phyloP scores from a whole-genome alignment of 2,888 invertebrate genomes.

The Helobdella robusta region DNA sequence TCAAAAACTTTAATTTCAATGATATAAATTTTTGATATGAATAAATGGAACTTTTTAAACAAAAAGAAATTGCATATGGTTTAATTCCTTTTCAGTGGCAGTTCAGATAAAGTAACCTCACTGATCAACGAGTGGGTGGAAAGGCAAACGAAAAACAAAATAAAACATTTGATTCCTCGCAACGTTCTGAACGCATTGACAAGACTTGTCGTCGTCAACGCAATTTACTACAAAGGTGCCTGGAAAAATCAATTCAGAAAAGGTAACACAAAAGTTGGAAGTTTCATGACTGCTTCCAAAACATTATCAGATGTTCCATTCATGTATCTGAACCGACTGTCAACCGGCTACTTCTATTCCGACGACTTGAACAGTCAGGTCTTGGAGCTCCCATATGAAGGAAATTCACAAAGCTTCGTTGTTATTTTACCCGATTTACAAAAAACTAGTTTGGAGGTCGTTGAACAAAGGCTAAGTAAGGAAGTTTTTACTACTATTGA shows the following conservation, averaged over 20 bases:
- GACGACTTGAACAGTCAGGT: constrained; percentile 39
- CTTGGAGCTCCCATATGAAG: constrained; percentile 61
- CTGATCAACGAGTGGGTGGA: constrained; percentile 72
- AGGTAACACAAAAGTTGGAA: constrained; percentile 55
- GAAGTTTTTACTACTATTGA: constrained; percentile 22
- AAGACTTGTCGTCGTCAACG: constrained; percentile 47
- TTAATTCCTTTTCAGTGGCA: background rate
- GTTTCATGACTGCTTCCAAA: constrained; percentile 54
- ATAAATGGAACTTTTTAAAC: too few relatives aligned
- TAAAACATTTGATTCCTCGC: constrained; percentile 61
- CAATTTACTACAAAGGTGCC: constrained; percentile 48
- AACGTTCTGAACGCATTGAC: constrained; percentile 33
- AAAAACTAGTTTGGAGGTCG: constrained; percentile 15
- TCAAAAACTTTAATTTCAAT: too few relatives aligned
- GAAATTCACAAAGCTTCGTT: constrained; percentile 32
- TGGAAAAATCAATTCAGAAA: constrained; percentile 54
- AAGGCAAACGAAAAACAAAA: constrained; percentile 67
- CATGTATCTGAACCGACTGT: constrained; percentile 9
- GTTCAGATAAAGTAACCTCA: background rate
- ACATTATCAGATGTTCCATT: background rate
- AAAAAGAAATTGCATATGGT: too few relatives aligned
- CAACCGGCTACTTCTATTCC: background rate
- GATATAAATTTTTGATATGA: too few relatives aligned
- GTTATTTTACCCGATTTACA: constrained; percentile 32
- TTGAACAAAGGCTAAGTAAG: constrained; percentile 25